A percentile compares a stretch with the other conserved stretches of the same genome.
phyloP scores from a whole-genome alignment of 2,113 vertebrate genomes.

The Odontesthes bonariensis region DNA sequence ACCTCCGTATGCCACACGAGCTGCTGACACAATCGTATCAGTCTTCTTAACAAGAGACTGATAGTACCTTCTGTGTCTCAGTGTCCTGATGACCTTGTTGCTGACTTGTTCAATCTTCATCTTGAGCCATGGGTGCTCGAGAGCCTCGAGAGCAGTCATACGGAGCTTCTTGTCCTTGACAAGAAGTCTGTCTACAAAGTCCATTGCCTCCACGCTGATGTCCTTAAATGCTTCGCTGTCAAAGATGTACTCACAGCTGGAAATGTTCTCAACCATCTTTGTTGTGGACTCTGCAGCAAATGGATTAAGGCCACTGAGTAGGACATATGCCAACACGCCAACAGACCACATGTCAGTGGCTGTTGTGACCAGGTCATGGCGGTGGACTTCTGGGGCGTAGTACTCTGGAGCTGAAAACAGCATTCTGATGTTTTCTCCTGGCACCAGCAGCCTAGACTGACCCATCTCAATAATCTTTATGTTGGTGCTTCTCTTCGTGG shows the following conservation, averaged over 20 bases:
- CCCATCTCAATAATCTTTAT: slow-evolving; percentile 98
- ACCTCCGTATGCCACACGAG: slow-evolving; percentile 92
- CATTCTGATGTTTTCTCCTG: slow-evolving; percentile 95
- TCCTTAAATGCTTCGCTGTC: slow-evolving; percentile 97
- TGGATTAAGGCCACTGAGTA: slow-evolving; percentile 96
- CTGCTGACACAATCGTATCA: slow-evolving; percentile 91
- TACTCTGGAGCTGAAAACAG: slow-evolving; percentile 95
- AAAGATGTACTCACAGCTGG: slow-evolving; percentile 92
- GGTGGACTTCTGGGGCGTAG: slow-evolving; percentile 95
- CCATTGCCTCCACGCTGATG: slow-evolving; percentile 92
- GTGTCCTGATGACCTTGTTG: slow-evolving; percentile 92
- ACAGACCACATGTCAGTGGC: slow-evolving; percentile 99
- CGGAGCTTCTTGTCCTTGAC: slow-evolving; percentile 93
- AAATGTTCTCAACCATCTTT: slow-evolving; percentile 94
- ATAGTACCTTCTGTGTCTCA: slow-evolving; percentile 96
- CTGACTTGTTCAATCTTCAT: slow-evolving; percentile 91
- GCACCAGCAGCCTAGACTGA: slow-evolving; percentile 91
- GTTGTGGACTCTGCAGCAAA: slow-evolving; percentile 95
- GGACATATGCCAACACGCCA: slow-evolving; percentile 92
- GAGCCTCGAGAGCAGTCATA: slow-evolving; percentile 95
- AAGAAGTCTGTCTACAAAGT: slow-evolving; percentile 95
- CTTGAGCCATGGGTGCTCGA: slow-evolving; percentile 94
- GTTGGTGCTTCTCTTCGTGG: slow-evolving; percentile 89
- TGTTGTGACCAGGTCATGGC: slow-evolving; percentile 91
- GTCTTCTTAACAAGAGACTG: slow-evolving; percentile 91